These are phyloP conservation scores for Cherax quadricarinatus DNA, from an alignment of 1,140 invertebrate species.

Conservation along the genomic window DNA sequence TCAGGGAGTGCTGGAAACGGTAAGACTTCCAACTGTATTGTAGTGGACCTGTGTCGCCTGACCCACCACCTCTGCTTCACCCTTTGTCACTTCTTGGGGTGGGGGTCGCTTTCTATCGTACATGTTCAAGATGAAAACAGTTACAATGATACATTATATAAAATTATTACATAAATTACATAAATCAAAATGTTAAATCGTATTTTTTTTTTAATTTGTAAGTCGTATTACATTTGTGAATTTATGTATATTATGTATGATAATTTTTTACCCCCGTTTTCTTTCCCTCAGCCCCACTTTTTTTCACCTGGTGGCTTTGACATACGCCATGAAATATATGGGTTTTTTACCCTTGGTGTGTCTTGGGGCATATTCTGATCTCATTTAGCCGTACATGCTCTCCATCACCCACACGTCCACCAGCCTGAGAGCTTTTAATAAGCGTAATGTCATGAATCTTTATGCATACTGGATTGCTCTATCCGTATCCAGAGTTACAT, in stretches of 20 bases:
- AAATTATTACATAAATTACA: neutral
- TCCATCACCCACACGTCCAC: constrained; percentile 11
- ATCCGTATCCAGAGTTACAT: neutral
- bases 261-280: constrained; percentile 29
- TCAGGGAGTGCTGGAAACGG: constrained; percentile 28
- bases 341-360: constrained; percentile 31
- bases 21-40: constrained; percentile 37
- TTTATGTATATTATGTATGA: neutral
- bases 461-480: neutral
- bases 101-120: neutral
- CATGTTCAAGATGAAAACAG: neutral
- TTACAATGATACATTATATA: neutral
- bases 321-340: constrained; percentile 49
- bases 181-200: neutral
- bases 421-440: neutral
- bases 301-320: constrained; percentile 14
- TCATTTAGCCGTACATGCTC: constrained; percentile 46
- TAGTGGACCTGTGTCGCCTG: neutral
- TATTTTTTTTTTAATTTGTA: neutral
- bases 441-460: constrained; percentile 19
- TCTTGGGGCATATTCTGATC: constrained; percentile 60
- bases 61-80: neutral
- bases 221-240: neutral
- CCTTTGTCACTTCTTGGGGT: neutral
- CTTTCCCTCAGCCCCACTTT: neutral